Base-by-base conservation (phyloP, 2,797 vertebrate species). In the Megalops cyprinoides region DNA sequence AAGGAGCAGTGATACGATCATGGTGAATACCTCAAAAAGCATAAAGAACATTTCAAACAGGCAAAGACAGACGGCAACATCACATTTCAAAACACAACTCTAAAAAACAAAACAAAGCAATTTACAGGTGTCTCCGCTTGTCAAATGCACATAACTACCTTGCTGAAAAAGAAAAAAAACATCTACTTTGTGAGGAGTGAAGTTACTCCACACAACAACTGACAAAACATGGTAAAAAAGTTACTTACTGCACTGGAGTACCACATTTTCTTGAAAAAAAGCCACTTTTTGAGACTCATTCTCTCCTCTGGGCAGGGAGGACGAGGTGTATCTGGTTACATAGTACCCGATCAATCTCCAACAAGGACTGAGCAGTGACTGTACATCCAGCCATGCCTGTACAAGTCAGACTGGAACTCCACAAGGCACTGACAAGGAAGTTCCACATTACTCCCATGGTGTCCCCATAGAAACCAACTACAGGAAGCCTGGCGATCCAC, bases 221-320 rank as follows among this genome's bases (percentile, higher is more conserved):
- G 20, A 79, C 48, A 76, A 44, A 82, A 73, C 78, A 62, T 78
- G 28, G 48, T 58, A 73, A 83, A 87, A 81, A 79, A 86, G 74
- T 81, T 90, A 93, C 94, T 94, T 88, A 95, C 94, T 67, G 81
- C 76, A 90, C 85, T 88, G 82, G 90, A 90, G 87, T 89, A 91
- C 88, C 88, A 91, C 77, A 85, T 90, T 88, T 89, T 92, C 90
- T 92, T 93, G 88, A 94, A 94, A 82, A 93, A 94, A 89, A 95
- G 91, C 89, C 92, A 94, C 92, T 91, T 95, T 89, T 92, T 94
- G 84, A 95, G 90, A 91, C 91, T 94, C 90, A 93, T 94, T 92
- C 90, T 92, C 92, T 86, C 85, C 89, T 88, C 84, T 53, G 82
- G 83, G 90, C 87, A 87, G 87, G 88, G 86, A 86, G 86, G 84